A percentile compares a stretch with the other conserved stretches of the same genome.
phyloP scores from a whole-genome alignment of 1,140 invertebrate species.

The Lepeophtheirus salmonis region DNA sequence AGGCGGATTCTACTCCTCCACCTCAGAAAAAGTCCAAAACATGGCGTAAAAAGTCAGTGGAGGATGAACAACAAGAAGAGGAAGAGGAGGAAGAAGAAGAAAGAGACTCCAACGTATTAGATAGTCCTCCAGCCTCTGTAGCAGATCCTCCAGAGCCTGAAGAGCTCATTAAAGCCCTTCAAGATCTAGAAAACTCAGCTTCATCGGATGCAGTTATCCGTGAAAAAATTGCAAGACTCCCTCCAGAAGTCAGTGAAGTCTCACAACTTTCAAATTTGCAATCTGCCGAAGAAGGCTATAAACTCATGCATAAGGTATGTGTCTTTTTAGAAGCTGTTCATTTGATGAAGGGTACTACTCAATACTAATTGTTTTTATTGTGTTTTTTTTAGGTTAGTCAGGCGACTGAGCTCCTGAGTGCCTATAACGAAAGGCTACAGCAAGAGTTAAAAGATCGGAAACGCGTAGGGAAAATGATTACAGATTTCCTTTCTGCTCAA shows the following conservation, averaged over 20 bases:
- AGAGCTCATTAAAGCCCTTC: constrained; percentile 55
- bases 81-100: not conserved
- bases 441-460: constrained; percentile 58
- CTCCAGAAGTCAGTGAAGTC: constrained; percentile 81
- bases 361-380: too few relatives aligned
- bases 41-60: not conserved
- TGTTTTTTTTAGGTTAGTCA: constrained; percentile 47
- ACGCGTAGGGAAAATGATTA: constrained; percentile 59
- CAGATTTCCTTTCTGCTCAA: constrained; percentile 65
- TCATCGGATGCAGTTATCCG: constrained; percentile 66
- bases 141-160: constrained; percentile 74
- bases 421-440: constrained; percentile 66
- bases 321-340: not conserved
- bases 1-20: not conserved
- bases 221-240: constrained; percentile 77
- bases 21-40: constrained; percentile 1
- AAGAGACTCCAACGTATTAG: not conserved
- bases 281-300: constrained; percentile 28
- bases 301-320: constrained; percentile 26
- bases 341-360: too few relatives aligned
- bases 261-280: constrained; percentile 57
- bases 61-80: not conserved
- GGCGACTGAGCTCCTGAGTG: constrained; percentile 58
- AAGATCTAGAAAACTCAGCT: constrained; percentile 77
- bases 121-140: constrained; percentile 35